Base-by-base conservation (phyloP, 1,140 invertebrate species). In the Cydia strobilella region DNA sequence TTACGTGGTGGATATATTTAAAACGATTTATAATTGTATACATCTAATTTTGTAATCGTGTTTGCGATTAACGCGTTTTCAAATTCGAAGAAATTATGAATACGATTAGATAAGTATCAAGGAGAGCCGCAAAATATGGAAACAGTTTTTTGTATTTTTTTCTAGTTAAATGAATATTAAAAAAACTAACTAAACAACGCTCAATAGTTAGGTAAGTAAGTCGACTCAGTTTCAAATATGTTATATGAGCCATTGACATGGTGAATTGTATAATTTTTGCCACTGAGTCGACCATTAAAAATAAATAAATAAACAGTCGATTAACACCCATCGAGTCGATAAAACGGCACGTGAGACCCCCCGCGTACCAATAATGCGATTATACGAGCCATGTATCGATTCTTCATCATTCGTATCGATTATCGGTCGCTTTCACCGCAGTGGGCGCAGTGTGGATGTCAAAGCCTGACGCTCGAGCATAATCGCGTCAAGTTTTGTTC, bases 281-380 rank as follows among this genome's bases (percentile, higher is more conserved):
- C 54, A 59, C 54, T 59, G 48, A 1, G 48, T 2, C 2, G 54
- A 1, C 15, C 18, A 59, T 59, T 18, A 69, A 69, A 69, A 35
- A 35, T 35, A 69, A 35, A 18, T 42, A 31, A 69, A 69, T 69
- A 69, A 39, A 69, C 31, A 69, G 20, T 69, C 65, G 23, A 65
- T 75, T 75, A 77, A 77, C 76, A 76, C 71, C 79, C 76, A 79
- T 74, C 76, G 76, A 78, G 76, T 75, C 78, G 20, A 35, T 35
- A 76, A 73, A 66, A 77, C 72, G 72, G 76, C 78, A 81, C 80
- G 79, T 74, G 79, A 35, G 87, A 87, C 87, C 87, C 86, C 86
- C 87, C 89, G 85, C 74, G 84, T 78, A 77, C 76, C 80, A 80
- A 82, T 90, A 91, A 91, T 87, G 79, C 87, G 87, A 90, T 90